Conservation (phyloP, 2,113 vertebrate genomes). For the Trematomus loennbergii region DNA sequence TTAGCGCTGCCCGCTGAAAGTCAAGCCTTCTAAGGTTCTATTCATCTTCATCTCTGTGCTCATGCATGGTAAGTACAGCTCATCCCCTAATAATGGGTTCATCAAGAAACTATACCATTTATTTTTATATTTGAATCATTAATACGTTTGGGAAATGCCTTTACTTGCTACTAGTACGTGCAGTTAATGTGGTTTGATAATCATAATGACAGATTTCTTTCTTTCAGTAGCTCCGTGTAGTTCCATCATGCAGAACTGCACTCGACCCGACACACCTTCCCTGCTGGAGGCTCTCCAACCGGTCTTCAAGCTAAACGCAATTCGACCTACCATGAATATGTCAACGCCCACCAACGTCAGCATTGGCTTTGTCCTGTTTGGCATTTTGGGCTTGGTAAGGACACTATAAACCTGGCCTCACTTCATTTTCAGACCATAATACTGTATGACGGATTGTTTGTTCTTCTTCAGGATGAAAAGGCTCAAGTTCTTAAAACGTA, state of each 20-base stretch:
- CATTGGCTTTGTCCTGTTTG: slow-evolving; percentile 55
- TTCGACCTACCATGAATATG: slow-evolving; percentile 60
- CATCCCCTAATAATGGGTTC: background rate
- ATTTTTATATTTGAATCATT: background rate
- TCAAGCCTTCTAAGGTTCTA: slow-evolving; percentile 70
- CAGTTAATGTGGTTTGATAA: background rate
- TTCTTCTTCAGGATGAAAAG: slow-evolving; percentile 68
- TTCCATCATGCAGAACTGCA: slow-evolving; percentile 42
- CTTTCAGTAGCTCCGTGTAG: slow-evolving; percentile 27
- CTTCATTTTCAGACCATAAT: background rate
- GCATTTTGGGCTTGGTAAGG: slow-evolving; percentile 79
- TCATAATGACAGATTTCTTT: background rate
- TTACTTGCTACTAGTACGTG: background rate
- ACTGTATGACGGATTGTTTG: background rate
- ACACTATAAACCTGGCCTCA: background rate
- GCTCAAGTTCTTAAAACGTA: slow-evolving; percentile 62
- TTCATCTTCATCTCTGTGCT: slow-evolving; percentile 71
- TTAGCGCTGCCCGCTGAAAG: slow-evolving; percentile 67
- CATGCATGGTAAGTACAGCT: slow-evolving; percentile 58
- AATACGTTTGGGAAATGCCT: background rate
- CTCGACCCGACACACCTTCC: slow-evolving; percentile 35
- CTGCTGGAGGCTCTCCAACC: slow-evolving; percentile 61
- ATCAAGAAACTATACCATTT: background rate
- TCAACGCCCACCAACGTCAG: slow-evolving; percentile 31
- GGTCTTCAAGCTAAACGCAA: slow-evolving; percentile 50